Conservation (phyloP, 2,797 vertebrate genomes). For the Hydrocynus forskahlii region DNA sequence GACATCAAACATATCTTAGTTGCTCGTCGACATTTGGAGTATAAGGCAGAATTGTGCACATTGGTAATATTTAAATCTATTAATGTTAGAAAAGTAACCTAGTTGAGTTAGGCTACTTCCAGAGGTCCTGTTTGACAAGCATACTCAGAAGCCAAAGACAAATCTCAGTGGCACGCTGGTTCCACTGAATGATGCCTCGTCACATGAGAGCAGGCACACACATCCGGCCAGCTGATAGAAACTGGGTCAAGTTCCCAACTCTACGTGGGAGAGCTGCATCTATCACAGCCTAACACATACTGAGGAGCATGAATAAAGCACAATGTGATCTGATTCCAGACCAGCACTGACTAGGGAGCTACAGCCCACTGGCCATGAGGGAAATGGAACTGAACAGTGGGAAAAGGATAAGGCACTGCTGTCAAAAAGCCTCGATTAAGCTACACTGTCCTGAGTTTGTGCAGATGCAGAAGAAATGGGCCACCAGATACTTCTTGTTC, state of each 20-base stretch:
- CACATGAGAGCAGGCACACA: neutral
- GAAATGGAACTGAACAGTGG: neutral
- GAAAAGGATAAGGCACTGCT: neutral
- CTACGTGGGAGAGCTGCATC: neutral
- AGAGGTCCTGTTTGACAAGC: neutral
- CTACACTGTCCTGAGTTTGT: neutral
- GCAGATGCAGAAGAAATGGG: slow-evolving; percentile 4
- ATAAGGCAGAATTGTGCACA: no score
- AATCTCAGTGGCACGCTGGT: neutral
- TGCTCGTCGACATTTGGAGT: neutral
- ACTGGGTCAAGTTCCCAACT: slow-evolving; percentile 5
- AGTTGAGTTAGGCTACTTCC: neutral
- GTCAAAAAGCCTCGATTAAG: neutral
- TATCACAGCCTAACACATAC: neutral
- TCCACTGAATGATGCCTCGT: neutral
- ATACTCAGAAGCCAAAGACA: neutral
- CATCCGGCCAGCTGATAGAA: neutral
- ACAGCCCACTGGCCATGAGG: neutral
- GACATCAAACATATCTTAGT: neutral
- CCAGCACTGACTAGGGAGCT: neutral
- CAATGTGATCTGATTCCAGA: neutral
- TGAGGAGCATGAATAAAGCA: slow-evolving; percentile 1
- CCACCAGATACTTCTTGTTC: neutral
- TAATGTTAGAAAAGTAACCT: neutral
- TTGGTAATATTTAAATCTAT: neutral